A percentile compares a stretch with the other conserved stretches of the same genome.
Conservation (phyloP, 2,888 invertebrate genomes). For the Timandra comae region DNA sequence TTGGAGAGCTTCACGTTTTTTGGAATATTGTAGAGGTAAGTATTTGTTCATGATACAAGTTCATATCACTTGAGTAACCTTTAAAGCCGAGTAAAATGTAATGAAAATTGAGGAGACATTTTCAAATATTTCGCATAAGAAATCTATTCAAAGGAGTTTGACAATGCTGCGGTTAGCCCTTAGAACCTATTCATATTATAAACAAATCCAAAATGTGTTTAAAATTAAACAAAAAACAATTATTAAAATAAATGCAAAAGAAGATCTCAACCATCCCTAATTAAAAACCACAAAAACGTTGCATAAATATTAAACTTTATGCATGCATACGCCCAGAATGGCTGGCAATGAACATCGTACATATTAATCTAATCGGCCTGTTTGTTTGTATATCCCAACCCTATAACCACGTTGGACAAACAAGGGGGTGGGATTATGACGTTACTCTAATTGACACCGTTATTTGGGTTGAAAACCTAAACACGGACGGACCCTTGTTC, state of each 20-base stretch:
- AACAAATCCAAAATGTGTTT: no score
- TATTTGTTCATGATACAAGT: no score
- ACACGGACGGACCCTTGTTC: slow-evolving; percentile 42
- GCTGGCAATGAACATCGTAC: slow-evolving; percentile 19
- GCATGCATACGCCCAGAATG: slow-evolving; percentile 10
- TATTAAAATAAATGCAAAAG: slow-evolving; percentile 8
- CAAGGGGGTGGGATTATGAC: slow-evolving; percentile 59
- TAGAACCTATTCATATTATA: no score
- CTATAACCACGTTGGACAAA: slow-evolving; percentile 30
- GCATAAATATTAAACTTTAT: slow-evolving; percentile 19
- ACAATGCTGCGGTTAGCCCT: no score
- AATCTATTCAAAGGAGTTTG: no score
- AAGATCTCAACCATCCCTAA: slow-evolving; percentile 10
- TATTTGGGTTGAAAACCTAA: slow-evolving; percentile 49
- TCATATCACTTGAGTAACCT: no score
- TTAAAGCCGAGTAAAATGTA: no score
- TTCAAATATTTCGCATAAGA: no score
- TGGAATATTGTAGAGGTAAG: no score
- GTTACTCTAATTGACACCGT: slow-evolving; percentile 65
- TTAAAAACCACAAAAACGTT: slow-evolving; percentile 19
- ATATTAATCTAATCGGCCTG: slow-evolving; percentile 50
- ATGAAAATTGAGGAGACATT: no score
- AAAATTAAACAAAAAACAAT: no score
- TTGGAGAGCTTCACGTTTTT: no score
- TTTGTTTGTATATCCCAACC: slow-evolving; percentile 42